Base-by-base conservation (phyloP, 1,140 invertebrate species). In the Aradophagus sp. region DNA sequence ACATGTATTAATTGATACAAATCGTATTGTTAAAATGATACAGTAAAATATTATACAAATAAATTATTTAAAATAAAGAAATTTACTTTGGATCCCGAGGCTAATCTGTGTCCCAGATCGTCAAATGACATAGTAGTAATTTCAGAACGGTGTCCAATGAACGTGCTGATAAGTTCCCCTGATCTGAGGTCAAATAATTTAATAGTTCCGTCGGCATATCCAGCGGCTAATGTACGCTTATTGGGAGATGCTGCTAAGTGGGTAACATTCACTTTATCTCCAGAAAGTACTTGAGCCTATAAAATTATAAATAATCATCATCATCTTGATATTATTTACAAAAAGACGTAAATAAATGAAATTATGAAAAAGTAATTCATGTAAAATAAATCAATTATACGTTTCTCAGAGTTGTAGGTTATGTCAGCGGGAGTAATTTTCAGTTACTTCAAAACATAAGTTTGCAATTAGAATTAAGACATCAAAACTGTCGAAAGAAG, bases 131-230 rank as follows among this genome's bases (percentile, higher is more conserved):
- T 81, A 29, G 91, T 88, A 36, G 94, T 95, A 1, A 99, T 90
- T 31, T 92, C 90, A 36, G 93, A 92, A 82, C 91, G 92, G 86
- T 99, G 97, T 12, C 97, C 95, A 66, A 92, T 89, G 84, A 98
- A 95, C 11, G 92, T 91, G 74, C 93, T 91, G 13, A 90, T 86
- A 72, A 89, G 84, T 77, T 95, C 93, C 72, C 88, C 90, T 62
- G 87, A 90, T 56, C 84, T 86, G 52, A 91, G 84, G 80, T 95
- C 90, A 83, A 93, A 99, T 1, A 96, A 87, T 81, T 93, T 91
- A 0, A 99, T 88, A 42, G 90, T 90, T 6, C 97, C 97, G 89
- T 99, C 94, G 3, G 89, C 85, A 84, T 98, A 99, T 7, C 97
- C 98, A 35, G 93, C 94, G 11, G 97, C 96, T 70, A 99, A 84